Evolutionary conservation across 2,797 vertebrate species (phyloP).

Genomic region (Carapus acus): DNA sequence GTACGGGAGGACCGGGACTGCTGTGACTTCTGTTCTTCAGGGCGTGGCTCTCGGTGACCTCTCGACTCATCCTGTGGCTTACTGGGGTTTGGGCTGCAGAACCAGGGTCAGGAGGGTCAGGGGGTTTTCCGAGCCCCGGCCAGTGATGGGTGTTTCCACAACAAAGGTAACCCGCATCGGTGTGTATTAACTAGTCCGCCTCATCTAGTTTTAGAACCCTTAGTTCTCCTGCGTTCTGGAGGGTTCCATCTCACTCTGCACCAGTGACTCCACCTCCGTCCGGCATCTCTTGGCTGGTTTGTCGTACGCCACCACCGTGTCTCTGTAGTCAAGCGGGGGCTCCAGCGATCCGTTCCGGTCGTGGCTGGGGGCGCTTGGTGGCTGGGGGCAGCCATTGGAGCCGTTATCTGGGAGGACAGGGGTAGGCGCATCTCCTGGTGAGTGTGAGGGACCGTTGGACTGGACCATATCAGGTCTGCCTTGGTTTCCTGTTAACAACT

Average conservation of each 20-base stretch:
- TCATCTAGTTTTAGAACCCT: conserved; percentile 17
- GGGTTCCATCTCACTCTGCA: conserved; percentile 70
- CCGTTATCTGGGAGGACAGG: conserved; percentile 67
- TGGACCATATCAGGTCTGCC: conserved; percentile 71
- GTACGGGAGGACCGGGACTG: conserved; percentile 39
- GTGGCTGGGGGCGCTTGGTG: conserved; percentile 58
- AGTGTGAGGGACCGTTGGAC: conserved; percentile 75
- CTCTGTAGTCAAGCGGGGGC: conserved; percentile 63
- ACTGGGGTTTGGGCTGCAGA: conserved; percentile 33
- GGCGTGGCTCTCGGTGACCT: conserved; percentile 39
- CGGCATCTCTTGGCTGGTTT: conserved; percentile 82
- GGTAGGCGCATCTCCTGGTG: conserved; percentile 28
- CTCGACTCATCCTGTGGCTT: conserved; percentile 23
- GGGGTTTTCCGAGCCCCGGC: conserved; percentile 7
- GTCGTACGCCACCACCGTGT: conserved; percentile 71
- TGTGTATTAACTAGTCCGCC: conserved; percentile 18
- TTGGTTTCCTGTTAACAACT: conserved; percentile 59
- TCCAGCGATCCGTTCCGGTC: conserved; percentile 68
- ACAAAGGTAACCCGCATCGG: conserved; percentile 7
- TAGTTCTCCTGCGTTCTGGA: conserved; percentile 71
- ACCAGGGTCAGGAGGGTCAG: too few relatives aligned
- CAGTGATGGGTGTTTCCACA: conserved; percentile 3
- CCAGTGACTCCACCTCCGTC: conserved; percentile 73
- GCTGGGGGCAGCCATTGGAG: conserved; percentile 79
- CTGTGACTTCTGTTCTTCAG: conserved; percentile 41